phyloP scores from a whole-genome alignment of 2,113 vertebrate genomes.

The Seriola aureovittata region DNA sequence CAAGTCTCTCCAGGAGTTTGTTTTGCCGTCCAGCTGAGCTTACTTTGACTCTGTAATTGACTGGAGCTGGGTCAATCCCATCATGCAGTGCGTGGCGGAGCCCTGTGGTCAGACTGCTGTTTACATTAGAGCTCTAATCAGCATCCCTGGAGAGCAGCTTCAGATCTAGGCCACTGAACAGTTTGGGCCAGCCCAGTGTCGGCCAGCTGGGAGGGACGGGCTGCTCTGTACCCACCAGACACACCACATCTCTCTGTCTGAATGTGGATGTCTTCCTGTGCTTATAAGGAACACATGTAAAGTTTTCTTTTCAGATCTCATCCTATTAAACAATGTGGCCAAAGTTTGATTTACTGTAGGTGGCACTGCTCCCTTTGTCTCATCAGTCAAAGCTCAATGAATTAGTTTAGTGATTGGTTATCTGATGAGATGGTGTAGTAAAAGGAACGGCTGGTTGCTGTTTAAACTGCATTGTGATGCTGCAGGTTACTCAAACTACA shows the following conservation, averaged over 20 bases:
- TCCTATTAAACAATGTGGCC: background rate
- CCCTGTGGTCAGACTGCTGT: slow-evolving; percentile 81
- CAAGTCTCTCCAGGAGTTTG: slow-evolving; percentile 56
- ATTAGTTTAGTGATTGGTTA: background rate
- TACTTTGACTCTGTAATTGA: slow-evolving; percentile 74
- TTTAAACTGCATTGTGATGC: background rate
- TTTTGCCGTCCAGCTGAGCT: slow-evolving; percentile 69
- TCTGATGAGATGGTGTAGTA: background rate
- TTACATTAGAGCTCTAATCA: slow-evolving; percentile 86
- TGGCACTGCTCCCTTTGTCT: background rate
- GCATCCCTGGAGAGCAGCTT: slow-evolving; percentile 79
- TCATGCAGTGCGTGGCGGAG: slow-evolving; percentile 78
- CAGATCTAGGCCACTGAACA: slow-evolving; percentile 77
- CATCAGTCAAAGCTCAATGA: background rate
- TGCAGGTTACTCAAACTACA: background rate
- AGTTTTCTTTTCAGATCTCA: background rate
- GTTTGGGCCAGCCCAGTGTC: slow-evolving; percentile 63
- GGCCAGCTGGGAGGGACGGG: slow-evolving; percentile 51
- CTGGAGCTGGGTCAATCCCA: slow-evolving; percentile 78
- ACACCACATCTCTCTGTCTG: slow-evolving; percentile 14
- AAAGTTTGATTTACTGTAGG: background rate
- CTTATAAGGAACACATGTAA: slow-evolving; percentile 10
- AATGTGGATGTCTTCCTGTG: background rate
- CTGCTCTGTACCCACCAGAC: slow-evolving; percentile 40
- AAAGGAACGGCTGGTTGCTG: background rate